Base-by-base conservation (phyloP, 2,797 vertebrate genomes). In the Sphenopsis melanotis region DNA sequence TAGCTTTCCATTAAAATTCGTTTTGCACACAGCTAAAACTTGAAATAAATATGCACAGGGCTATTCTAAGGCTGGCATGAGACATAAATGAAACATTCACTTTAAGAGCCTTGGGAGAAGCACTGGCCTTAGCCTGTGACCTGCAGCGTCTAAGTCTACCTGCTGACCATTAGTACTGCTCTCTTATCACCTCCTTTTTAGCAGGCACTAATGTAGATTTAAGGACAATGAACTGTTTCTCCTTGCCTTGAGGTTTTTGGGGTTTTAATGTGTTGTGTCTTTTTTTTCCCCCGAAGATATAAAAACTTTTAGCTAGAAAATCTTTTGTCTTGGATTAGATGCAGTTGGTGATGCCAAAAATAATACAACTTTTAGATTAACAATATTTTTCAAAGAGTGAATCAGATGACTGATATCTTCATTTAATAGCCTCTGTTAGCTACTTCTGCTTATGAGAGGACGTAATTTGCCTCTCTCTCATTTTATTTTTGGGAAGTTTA, bases 401-500 rank as follows among this genome's bases (percentile, higher is more conserved):
- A 76, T 90, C 77, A 81, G 56, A 88, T 82, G 34, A 89, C 63
- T 50, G 66, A 77, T 93, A 93, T 21, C n/a, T 86, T 94, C 77
- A 95, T 94, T 96, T 93, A 94, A 79, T 70, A 94, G 77, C 59
- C 63, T 88, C 61, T 66, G 8, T 74, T 91, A 89, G 77, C 55
- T 70, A 34, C 34, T 86, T 53, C 74, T 91, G 66, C 66, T 91
- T 94, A 91, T 80, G 80, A 88, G 47, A 79, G 55, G 42, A 82
- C 59, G 84, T 90, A 57, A 94, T 84, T 90, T 90, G 26, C 65
- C 47, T 76, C 50, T 47, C 15, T 92, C 65, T 91, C 60, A 9
- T 91, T 94, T 91, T 91, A 96, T 95, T 94, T 88, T 79, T 8
- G 83, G 83, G 56, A 90, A 70, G 47, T 77, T 94, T 52, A 90